These are phyloP conservation scores for Geodia barretti DNA, from an alignment of 37 sponge, comb jelly and placozoan genomes.

Conservation along the genomic window DNA sequence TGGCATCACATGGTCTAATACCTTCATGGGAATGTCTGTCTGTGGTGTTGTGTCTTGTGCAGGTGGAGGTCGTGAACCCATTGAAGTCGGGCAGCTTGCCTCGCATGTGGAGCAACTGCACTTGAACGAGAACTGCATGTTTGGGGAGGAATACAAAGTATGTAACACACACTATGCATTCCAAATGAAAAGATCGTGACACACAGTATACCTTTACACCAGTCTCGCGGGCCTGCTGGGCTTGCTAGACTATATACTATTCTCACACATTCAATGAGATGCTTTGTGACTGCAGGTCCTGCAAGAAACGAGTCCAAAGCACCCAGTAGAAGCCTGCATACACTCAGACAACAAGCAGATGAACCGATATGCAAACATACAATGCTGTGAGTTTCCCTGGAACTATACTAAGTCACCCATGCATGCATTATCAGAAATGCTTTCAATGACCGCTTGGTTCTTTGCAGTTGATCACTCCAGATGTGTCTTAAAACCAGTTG, in stretches of 20 bases:
- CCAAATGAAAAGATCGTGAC: no score
- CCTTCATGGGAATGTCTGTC: no score
- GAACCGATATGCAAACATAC: constrained; percentile 83
- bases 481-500: constrained; percentile 48
- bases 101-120: constrained; percentile 48
- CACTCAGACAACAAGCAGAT: constrained; percentile 62
- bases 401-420: neutral
- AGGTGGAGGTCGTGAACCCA: constrained; percentile 16
- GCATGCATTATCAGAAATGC: neutral
- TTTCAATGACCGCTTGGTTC: neutral
- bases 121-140: constrained; percentile 62
- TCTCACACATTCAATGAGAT: no score
- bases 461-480: constrained; percentile 61
- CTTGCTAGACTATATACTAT: no score
- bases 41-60: no score
- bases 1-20: no score
- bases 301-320: constrained; percentile 47
- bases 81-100: constrained; percentile 35
- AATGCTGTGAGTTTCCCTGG: constrained; percentile 59
- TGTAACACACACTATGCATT: no score
- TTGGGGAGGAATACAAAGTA: constrained; percentile 67
- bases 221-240: no score
- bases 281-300: constrained; percentile 27
- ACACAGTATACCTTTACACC: no score
- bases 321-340: constrained; percentile 39